Conservation (phyloP, 2,113 vertebrate genomes). For the Psephotus haematonotus region DNA sequence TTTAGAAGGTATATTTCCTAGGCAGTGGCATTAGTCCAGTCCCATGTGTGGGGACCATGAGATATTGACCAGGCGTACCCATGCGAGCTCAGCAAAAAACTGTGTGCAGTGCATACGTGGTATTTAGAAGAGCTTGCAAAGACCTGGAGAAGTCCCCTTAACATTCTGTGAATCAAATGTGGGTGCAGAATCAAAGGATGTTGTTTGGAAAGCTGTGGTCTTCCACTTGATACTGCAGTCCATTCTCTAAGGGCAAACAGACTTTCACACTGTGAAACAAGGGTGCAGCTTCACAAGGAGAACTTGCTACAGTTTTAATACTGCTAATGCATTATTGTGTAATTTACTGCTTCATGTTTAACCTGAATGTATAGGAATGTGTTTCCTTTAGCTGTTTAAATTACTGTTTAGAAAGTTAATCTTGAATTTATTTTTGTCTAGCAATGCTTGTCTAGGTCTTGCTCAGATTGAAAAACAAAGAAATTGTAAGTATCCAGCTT, state of each 20-base stretch:
- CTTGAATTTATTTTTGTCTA: neutral
- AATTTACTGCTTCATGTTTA: neutral
- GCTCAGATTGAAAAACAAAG: neutral
- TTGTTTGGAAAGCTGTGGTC: neutral
- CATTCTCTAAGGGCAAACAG: neutral
- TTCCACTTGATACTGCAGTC: neutral
- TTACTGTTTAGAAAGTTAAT: neutral
- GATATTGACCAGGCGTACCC: neutral
- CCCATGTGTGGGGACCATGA: neutral
- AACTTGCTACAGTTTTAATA: neutral
- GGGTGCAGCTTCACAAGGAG: neutral
- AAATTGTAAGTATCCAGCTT: neutral
- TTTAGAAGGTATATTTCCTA: neutral
- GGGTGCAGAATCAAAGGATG: neutral
- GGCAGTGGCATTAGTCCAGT: neutral
- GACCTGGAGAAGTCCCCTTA: neutral
- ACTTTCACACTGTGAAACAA: neutral
- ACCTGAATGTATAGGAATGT: neutral
- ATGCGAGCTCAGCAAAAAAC: neutral
- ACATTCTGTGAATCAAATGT: neutral
- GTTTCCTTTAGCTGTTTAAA: neutral
- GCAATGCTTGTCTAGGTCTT: neutral
- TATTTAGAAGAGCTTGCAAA: neutral
- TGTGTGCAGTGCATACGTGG: rapidly evolving
- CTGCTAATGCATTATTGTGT: neutral